Evolutionary conservation across 2,888 invertebrate species (phyloP).

Genomic region (Meta bourneti): DNA sequence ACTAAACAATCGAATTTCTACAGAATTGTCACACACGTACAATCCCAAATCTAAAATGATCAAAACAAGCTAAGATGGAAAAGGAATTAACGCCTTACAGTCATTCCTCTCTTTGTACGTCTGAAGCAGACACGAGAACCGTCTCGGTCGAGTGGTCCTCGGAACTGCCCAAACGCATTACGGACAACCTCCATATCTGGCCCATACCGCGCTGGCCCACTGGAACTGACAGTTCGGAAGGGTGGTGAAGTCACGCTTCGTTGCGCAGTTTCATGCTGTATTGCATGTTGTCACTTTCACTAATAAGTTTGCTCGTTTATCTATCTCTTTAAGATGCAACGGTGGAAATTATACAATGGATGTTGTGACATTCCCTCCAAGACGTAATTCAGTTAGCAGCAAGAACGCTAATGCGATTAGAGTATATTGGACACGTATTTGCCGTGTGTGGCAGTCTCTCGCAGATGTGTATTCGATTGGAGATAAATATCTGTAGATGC

Average conservation of each 20-base stretch:
- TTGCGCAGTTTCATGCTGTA: slow-evolving; percentile 24
- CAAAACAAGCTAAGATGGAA: not conserved
- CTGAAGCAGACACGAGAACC: slow-evolving; percentile 3
- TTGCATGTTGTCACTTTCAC: slow-evolving; percentile 55
- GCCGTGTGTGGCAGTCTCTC: no score
- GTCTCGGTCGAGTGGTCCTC: slow-evolving; percentile 34
- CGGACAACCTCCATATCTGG: slow-evolving; percentile 21
- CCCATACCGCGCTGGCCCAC: not conserved
- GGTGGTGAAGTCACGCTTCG: slow-evolving; percentile 25
- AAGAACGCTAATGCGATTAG: no score
- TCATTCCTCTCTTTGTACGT: slow-evolving; percentile 6
- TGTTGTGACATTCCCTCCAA: no score
- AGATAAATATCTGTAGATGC: no score
- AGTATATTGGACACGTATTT: no score
- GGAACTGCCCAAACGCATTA: slow-evolving; percentile 42
- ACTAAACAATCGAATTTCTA: no score
- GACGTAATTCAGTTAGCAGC: no score
- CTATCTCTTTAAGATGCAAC: slow-evolving; percentile 29
- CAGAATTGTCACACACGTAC: not conserved
- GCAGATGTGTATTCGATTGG: no score
- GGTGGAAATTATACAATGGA: not conserved
- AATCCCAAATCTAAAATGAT: not conserved
- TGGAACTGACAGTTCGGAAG: slow-evolving; percentile 53
- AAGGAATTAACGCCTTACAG: no score
- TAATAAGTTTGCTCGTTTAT: slow-evolving; percentile 27